phyloP scores from a whole-genome alignment of 2,113 vertebrate species.

The Protobothrops flavoviridis region DNA sequence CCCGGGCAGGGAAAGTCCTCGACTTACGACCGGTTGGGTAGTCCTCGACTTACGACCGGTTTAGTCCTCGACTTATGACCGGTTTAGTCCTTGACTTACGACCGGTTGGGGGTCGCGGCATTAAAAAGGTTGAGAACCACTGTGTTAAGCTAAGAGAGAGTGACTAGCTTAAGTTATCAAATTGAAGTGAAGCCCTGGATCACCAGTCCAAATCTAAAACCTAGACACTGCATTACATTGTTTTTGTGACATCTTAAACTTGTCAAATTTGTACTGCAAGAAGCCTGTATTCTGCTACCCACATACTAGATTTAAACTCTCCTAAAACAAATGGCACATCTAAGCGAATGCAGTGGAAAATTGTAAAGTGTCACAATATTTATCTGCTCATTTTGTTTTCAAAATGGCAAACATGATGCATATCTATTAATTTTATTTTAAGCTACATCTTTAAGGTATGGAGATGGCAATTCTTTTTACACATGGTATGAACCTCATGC shows the following conservation, averaged over 20 bases:
- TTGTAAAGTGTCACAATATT: background rate
- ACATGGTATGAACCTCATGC: background rate
- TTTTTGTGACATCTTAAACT: background rate
- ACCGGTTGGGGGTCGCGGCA: no score
- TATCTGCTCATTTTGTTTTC: background rate
- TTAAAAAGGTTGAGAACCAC: no score
- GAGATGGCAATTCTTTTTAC: background rate
- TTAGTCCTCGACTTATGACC: no score
- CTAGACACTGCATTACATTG: background rate
- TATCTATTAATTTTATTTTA: background rate
- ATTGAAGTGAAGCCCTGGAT: background rate
- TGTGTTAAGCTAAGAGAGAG: background rate
- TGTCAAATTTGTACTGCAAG: background rate
- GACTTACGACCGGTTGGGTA: no score
- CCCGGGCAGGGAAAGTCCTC: no score
- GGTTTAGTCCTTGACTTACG: no score
- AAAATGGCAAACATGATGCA: background rate
- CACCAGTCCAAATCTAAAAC: background rate
- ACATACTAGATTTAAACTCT: background rate
- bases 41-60: no score
- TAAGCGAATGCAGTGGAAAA: background rate
- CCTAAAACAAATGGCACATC: background rate
- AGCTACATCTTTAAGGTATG: background rate
- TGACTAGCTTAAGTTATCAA: background rate
- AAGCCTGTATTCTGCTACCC: background rate